Percentiles rank a stretch among this genome's conserved stretches.
Conservation (phyloP, 2,113 vertebrate species). For the Oriolus oriolus region DNA sequence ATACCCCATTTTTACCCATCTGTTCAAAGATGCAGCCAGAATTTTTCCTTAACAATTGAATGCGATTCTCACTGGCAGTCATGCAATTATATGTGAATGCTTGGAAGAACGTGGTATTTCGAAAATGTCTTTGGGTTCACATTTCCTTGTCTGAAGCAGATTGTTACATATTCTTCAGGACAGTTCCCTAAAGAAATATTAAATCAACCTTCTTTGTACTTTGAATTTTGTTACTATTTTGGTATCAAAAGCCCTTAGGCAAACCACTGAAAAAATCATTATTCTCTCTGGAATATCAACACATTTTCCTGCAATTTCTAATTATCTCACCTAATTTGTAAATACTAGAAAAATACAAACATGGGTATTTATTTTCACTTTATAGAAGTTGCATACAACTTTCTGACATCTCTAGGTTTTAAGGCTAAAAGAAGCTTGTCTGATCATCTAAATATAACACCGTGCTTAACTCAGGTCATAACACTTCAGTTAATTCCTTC, state of each 20-base stretch:
- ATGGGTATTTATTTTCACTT: neutral
- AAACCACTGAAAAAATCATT: neutral
- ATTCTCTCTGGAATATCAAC: neutral
- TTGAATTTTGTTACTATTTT: constrained; percentile 24
- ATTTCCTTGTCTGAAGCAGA: constrained; percentile 51
- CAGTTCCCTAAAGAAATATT: constrained; percentile 30
- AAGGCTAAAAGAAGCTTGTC: neutral
- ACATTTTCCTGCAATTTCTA: neutral
- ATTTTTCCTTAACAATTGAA: constrained; percentile 16
- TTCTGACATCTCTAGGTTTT: neutral
- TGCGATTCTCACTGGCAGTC: neutral
- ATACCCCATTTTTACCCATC: constrained; percentile 16
- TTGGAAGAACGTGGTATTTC: constrained; percentile 19
- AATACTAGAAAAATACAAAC: neutral
- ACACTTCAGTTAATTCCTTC: constrained; percentile 5
- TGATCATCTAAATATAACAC: neutral
- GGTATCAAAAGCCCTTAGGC: constrained; percentile 7
- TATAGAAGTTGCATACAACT: neutral
- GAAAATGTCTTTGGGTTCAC: constrained; percentile 46
- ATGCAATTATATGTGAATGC: neutral
- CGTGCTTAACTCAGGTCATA: neutral
- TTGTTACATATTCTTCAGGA: constrained; percentile 38
- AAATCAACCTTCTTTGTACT: constrained; percentile 37
- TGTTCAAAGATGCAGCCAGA: constrained; percentile 21
- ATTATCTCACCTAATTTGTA: neutral